phyloP scores from a whole-genome alignment of 2,113 vertebrate species.

The Prunella himalayana region DNA sequence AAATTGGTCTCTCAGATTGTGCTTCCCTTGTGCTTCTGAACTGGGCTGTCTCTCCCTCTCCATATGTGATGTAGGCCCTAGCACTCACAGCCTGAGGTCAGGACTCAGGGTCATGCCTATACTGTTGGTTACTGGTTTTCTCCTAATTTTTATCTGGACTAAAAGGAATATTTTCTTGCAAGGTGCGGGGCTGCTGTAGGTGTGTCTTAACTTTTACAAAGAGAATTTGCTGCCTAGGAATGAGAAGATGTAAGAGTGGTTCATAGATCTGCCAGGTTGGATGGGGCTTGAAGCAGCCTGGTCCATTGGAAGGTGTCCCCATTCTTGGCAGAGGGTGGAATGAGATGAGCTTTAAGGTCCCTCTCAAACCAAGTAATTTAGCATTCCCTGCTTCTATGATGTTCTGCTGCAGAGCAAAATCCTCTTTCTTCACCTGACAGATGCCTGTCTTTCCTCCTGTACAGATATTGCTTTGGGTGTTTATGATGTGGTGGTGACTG shows the following conservation, averaged over 20 bases:
- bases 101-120: neutral
- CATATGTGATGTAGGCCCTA: neutral
- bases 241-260: neutral
- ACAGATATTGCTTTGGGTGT: slow-evolving; percentile 84
- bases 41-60: neutral
- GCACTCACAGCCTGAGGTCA: neutral
- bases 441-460: slow-evolving; percentile 5
- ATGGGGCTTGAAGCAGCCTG: neutral
- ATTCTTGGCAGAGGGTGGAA: neutral
- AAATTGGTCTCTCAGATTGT: neutral
- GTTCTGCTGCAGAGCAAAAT: neutral
- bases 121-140: neutral
- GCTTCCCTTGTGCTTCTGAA: neutral
- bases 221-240: neutral
- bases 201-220: neutral
- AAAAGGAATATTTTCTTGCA: neutral
- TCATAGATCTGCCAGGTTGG: neutral
- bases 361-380: neutral
- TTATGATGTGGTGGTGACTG: slow-evolving; percentile 88
- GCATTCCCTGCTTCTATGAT: neutral
- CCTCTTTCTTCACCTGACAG: neutral
- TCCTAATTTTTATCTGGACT: neutral
- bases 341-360: neutral
- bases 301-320: neutral
- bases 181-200: neutral